Evolutionary conservation across 1,140 invertebrate genomes (phyloP).

Genomic region (Trypoxylus dichotomus): DNA sequence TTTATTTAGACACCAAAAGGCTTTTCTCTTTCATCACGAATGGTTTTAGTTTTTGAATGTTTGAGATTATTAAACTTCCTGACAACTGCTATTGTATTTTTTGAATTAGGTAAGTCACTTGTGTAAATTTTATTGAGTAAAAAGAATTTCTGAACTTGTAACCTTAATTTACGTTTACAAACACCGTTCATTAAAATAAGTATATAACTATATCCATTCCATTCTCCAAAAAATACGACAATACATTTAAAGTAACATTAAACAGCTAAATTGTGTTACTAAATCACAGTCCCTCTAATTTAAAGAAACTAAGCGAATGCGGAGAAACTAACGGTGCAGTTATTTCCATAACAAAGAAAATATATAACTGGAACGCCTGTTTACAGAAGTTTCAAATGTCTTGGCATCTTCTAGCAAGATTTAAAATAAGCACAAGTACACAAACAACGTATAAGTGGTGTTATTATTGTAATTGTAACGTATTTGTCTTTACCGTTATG

Average conservation of each 20-base stretch:
- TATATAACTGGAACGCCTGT: background rate
- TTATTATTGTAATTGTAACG: background rate
- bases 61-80: too few relatives aligned
- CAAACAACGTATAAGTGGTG: background rate
- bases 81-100: too few relatives aligned
- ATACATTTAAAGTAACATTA: background rate
- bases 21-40: too few relatives aligned
- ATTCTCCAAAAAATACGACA: too few relatives aligned
- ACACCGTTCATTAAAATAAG: too few relatives aligned
- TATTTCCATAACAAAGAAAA: background rate
- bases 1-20: too few relatives aligned
- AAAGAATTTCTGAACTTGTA: too few relatives aligned
- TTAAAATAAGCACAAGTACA: background rate
- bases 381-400: background rate
- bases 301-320: background rate
- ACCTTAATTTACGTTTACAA: too few relatives aligned
- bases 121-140: too few relatives aligned
- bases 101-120: too few relatives aligned
- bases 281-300: background rate
- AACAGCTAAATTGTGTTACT: background rate
- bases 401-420: background rate
- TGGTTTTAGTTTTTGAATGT: too few relatives aligned
- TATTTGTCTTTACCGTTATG: conserved; percentile 1
- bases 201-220: too few relatives aligned
- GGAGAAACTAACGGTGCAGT: background rate